A percentile compares a stretch with the other conserved stretches of the same genome.
Conservation (phyloP, 1,140 invertebrate genomes). For the Ylistrum balloti region DNA sequence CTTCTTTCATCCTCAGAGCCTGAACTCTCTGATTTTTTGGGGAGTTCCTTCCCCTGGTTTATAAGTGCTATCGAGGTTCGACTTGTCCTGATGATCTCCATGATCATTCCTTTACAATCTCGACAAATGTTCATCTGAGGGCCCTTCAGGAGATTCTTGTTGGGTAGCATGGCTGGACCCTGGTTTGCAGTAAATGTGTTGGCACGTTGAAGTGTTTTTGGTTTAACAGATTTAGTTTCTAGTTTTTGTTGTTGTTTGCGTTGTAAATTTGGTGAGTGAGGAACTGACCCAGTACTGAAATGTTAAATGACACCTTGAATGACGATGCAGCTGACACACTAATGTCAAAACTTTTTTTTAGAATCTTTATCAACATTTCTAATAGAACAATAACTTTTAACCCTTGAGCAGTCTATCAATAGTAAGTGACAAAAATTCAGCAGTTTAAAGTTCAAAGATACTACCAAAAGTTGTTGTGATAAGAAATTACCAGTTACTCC, state of each 20-base stretch:
- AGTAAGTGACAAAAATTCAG: background rate
- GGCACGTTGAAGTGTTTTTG: slow-evolving; percentile 79
- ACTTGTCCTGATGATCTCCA: slow-evolving; percentile 91
- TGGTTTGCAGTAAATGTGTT: slow-evolving; percentile 78
- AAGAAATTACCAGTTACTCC: too few relatives aligned
- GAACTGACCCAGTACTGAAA: slow-evolving; percentile 76
- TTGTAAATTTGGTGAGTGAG: slow-evolving; percentile 65
- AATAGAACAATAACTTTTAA: too few relatives aligned
- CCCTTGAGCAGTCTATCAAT: too few relatives aligned
- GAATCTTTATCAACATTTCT: too few relatives aligned
- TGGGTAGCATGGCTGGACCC: slow-evolving; percentile 77
- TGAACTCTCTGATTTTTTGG: background rate
- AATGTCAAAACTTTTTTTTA: background rate
- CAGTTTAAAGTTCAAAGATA: too few relatives aligned
- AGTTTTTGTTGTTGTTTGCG: slow-evolving; percentile 51
- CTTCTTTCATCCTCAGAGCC: background rate
- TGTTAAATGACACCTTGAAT: slow-evolving; percentile 13
- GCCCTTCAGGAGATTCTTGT: slow-evolving; percentile 84
- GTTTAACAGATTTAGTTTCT: slow-evolving; percentile 55
- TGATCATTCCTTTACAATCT: slow-evolving; percentile 96
- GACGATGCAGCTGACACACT: background rate
- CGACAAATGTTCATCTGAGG: slow-evolving; percentile 94
- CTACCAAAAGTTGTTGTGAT: too few relatives aligned
- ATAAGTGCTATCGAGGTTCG: slow-evolving; percentile 72
- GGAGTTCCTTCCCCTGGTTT: slow-evolving; percentile 51